phyloP scores from a whole-genome alignment of 1,140 invertebrate species.

The Nephotettix cincticeps region DNA sequence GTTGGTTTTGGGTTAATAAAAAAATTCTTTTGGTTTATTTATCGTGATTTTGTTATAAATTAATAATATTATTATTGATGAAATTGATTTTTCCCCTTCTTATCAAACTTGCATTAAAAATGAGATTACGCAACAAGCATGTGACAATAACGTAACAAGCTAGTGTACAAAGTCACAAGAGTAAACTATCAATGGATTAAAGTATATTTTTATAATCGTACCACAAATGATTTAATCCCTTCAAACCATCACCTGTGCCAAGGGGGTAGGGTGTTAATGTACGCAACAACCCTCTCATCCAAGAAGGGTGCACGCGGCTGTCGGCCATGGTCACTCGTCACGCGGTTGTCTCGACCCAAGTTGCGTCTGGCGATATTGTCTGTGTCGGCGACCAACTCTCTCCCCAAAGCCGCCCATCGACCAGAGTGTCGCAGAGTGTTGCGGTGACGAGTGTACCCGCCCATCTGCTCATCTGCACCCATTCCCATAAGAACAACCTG shows the following conservation, averaged over 20 bases:
- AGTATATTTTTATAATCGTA: too few species aligned
- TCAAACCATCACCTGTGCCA: slow-evolving; percentile 67
- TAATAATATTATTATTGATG: too few species aligned
- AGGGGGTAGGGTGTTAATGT: slow-evolving; percentile 66
- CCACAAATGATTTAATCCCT: too few species aligned
- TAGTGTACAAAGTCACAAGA: too few species aligned
- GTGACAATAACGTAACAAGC: too few species aligned
- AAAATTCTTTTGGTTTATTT: too few species aligned
- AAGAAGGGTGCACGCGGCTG: slow-evolving; percentile 89
- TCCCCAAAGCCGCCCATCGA: slow-evolving; percentile 64
- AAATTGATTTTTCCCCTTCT: too few species aligned
- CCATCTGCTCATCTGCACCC: slow-evolving; percentile 96
- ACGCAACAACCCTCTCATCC: slow-evolving; percentile 84
- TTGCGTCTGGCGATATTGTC: slow-evolving; percentile 86
- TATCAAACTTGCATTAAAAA: too few species aligned
- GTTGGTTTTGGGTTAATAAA: too few species aligned
- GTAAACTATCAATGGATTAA: too few species aligned
- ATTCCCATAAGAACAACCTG: slow-evolving; percentile 86
- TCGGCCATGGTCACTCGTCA: slow-evolving; percentile 74
- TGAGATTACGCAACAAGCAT: too few species aligned
- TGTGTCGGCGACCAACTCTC: slow-evolving; percentile 77
- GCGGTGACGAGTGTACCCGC: slow-evolving; percentile 88
- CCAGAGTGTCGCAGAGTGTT: slow-evolving; percentile 62
- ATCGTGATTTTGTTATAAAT: too few species aligned
- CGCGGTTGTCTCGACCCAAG: slow-evolving; percentile 90